phyloP scores from a whole-genome alignment of 2,888 invertebrate species.

The Hirudinaria manillensis region DNA sequence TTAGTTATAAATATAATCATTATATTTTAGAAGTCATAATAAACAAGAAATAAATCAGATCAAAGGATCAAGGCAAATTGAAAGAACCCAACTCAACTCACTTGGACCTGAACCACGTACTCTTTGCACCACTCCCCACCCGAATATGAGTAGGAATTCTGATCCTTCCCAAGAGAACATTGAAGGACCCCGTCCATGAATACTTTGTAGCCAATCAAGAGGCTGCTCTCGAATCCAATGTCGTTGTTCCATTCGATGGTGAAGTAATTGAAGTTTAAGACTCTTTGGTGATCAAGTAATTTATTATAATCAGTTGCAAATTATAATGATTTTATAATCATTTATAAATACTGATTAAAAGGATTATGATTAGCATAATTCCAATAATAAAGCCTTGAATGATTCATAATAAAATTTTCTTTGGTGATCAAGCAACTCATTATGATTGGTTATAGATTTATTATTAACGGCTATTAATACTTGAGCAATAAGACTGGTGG shows the following conservation, averaged over 20 bases:
- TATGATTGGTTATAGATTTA: too few relatives aligned
- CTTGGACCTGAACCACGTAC: slow-evolving; percentile 54
- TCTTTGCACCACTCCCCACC: slow-evolving; percentile 53
- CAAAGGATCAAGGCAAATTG: too few relatives aligned
- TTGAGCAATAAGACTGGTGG: slow-evolving; percentile 49
- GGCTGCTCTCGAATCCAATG: slow-evolving; percentile 50
- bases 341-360: too few relatives aligned
- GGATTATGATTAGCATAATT: too few relatives aligned
- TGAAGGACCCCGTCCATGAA: slow-evolving; percentile 54
- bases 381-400: too few relatives aligned
- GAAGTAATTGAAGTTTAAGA: slow-evolving; percentile 54
- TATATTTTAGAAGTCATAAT: too few relatives aligned
- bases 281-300: slow-evolving; percentile 39
- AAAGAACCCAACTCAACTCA: slow-evolving; percentile 31
- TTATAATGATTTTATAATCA: too few relatives aligned
- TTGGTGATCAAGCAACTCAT: too few relatives aligned
- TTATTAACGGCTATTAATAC: neutral
- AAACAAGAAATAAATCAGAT: too few relatives aligned
- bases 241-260: slow-evolving; percentile 54
- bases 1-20: too few relatives aligned
- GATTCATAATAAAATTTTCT: too few relatives aligned
- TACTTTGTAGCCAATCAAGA: slow-evolving; percentile 53
- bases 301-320: too few relatives aligned
- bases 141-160: slow-evolving; percentile 49
- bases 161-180: slow-evolving; percentile 38